These are phyloP conservation scores for Halictus ligatus DNA, from an alignment of 2,888 invertebrate genomes.

Conservation along the genomic window DNA sequence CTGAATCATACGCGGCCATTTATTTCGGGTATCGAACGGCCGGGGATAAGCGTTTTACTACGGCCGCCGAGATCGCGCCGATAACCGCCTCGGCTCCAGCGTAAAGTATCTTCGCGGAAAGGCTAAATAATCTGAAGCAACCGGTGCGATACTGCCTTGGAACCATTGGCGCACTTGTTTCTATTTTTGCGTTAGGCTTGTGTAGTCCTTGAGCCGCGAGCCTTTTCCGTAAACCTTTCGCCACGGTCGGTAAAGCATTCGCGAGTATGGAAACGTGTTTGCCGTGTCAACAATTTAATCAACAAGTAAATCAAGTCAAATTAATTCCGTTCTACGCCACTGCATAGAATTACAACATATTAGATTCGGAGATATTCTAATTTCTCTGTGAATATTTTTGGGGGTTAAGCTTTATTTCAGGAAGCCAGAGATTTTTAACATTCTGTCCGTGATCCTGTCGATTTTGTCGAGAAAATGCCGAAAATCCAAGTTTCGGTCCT, in stretches of 20 bases:
- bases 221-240: not conserved
- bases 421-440: too few relatives aligned
- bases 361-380: too few relatives aligned
- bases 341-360: too few relatives aligned
- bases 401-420: too few relatives aligned
- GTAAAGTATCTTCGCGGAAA: constrained; percentile 24
- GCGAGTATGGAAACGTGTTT: too few relatives aligned
- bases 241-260: not conserved
- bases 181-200: not conserved
- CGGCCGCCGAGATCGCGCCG: constrained; percentile 29
- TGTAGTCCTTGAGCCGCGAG: not conserved
- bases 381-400: too few relatives aligned
- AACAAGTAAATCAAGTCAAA: too few relatives aligned
- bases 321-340: too few relatives aligned
- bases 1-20: constrained; percentile 40
- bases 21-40: constrained; percentile 16
- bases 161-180: not conserved
- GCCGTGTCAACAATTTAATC: too few relatives aligned
- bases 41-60: constrained; percentile 28
- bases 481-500: too few relatives aligned
- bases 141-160: not conserved
- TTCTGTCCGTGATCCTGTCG: too few relatives aligned
- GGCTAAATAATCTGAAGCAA: not conserved
- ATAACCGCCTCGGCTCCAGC: not conserved
- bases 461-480: too few relatives aligned